Base-by-base conservation (phyloP, 2,797 vertebrate genomes). In the Philypnodon macrostomus region DNA sequence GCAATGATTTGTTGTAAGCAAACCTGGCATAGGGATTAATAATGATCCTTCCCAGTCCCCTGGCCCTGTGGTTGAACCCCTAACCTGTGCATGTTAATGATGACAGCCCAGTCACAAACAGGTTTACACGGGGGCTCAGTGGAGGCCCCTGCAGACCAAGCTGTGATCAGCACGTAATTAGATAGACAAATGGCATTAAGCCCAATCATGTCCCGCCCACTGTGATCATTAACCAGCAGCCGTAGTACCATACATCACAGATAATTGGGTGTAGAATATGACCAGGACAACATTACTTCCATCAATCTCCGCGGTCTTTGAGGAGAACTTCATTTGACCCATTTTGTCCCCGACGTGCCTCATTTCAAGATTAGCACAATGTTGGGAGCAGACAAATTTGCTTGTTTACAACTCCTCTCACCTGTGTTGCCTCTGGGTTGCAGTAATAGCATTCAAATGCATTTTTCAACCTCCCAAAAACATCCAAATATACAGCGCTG, bases 191-290 rank as follows among this genome's bases (percentile, higher is more conserved):
- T 91, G 91, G 90, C 91, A 92, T 86, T 87, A 91, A 81, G 56
- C 76, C 88, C n/a, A 88, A 94, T 95, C 91, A 93, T 93, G 92
- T 89, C 79, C 76, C 70, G 68, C 90, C 91, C 91, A 92, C 90
- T 83, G 75, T 60, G 85, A 90, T 88, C 91, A 90, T 95, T 95
- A 94, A 90, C n/a, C 77, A 78, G 69, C 83, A 87, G n/a, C n/a
- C n/a, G 77, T 60, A 84, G 86, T 70, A 87, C 87, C 88, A 92
- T 95, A 90, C 73, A 93, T 95, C 93, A 93, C 73, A 77, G 77
- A 90, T 95, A 96, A 96, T 94, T 95, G 89, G 92, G 84, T 85
- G 89, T 82, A 87, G 87, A 92, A 91, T 89, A 93, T 92, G 85
- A 89, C 87, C 87, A 88, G 81, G 87, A 85, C 84, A 88, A 84